phyloP scores from a whole-genome alignment of 2,113 vertebrate species.

The Scartelaos histophorus region DNA sequence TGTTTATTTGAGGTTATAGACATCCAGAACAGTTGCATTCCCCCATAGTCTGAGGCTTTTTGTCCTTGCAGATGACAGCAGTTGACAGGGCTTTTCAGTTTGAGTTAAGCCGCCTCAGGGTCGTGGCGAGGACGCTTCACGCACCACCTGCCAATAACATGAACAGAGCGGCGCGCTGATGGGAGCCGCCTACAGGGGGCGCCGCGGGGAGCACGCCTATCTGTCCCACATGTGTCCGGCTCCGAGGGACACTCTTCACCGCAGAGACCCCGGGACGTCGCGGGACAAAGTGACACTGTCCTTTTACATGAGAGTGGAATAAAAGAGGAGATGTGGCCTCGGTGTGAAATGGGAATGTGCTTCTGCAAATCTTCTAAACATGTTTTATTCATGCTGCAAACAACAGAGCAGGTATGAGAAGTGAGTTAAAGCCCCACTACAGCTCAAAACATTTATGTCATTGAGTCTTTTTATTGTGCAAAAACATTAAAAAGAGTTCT shows the following conservation, averaged over 20 bases:
- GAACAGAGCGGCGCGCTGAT: slow-evolving; percentile 52
- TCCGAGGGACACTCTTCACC: slow-evolving; percentile 49
- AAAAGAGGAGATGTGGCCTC: neutral
- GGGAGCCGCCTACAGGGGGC: slow-evolving; percentile 55
- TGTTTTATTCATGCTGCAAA: too few species aligned
- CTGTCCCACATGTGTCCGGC: slow-evolving; percentile 65
- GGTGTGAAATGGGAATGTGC: too few species aligned
- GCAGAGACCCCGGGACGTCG: slow-evolving; percentile 31
- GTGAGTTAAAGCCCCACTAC: too few species aligned
- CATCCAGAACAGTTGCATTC: neutral
- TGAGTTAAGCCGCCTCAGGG: slow-evolving; percentile 58
- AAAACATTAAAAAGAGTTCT: too few species aligned
- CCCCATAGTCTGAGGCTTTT: neutral
- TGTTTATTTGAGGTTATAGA: neutral
- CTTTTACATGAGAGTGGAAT: neutral
- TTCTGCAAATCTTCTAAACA: too few species aligned
- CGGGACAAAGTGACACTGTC: slow-evolving; percentile 4
- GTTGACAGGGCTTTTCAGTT: slow-evolving; percentile 46
- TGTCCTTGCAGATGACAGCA: slow-evolving; percentile 24
- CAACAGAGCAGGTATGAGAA: too few species aligned
- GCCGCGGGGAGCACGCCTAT: slow-evolving; percentile 58
- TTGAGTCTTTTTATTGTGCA: too few species aligned
- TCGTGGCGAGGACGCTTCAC: slow-evolving; percentile 62
- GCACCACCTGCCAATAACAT: slow-evolving; percentile 73
- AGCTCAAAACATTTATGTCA: too few species aligned